Evolutionary conservation across 2,888 invertebrate genomes (phyloP).

Genomic region (Glyphotaelius pellucidus): DNA sequence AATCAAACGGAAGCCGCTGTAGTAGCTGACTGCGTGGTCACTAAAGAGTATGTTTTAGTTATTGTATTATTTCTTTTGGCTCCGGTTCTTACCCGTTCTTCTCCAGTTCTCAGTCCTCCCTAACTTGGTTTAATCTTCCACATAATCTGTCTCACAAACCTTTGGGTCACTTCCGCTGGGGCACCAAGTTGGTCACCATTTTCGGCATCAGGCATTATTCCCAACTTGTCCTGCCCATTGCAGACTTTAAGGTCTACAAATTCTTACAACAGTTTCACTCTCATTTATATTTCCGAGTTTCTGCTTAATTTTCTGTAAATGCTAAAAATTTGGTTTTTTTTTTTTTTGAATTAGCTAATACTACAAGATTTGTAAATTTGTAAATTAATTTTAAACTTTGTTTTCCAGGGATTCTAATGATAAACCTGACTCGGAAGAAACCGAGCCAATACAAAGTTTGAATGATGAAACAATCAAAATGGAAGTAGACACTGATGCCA

Average conservation of each 20-base stretch:
- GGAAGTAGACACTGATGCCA: conserved; percentile 17
- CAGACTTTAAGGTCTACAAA: no score
- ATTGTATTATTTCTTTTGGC: neutral
- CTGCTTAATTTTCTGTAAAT: no score
- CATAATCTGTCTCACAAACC: neutral
- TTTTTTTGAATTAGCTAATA: neutral
- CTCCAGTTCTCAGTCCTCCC: neutral
- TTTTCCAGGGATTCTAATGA: conserved; percentile 6
- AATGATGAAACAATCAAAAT: conserved; percentile 11
- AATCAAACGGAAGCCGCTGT: neutral
- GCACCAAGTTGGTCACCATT: neutral
- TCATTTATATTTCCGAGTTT: no score
- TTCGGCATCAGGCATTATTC: neutral
- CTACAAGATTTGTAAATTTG: neutral
- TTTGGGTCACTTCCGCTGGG: neutral
- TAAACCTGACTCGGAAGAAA: conserved; percentile 3
- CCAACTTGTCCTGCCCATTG: no score
- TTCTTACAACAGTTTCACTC: no score
- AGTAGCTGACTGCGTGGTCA: neutral
- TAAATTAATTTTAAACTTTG: neutral
- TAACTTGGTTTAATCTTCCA: neutral
- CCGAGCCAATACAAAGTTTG: neutral
- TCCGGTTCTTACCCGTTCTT: neutral
- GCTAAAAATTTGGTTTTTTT: neutral
- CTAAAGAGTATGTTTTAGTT: conserved; percentile 13